Conservation (phyloP, 2,888 invertebrate species). For the Erebia palarica region DNA sequence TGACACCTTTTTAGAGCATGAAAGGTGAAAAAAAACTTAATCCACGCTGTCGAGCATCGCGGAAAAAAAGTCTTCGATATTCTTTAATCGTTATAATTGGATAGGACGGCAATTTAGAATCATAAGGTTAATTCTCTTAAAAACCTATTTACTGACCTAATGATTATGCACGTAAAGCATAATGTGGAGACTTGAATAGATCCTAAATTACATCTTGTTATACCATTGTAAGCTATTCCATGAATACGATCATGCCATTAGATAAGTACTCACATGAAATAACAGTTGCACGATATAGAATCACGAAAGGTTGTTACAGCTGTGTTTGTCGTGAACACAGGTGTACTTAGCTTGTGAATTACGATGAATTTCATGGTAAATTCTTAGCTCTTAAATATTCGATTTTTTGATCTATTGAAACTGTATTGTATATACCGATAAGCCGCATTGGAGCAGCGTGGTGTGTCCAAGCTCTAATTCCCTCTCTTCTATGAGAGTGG, state of each 20-base stretch:
- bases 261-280: neutral
- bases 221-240: constrained; percentile 1
- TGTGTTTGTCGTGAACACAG: neutral
- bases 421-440: neutral
- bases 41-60: too few species aligned
- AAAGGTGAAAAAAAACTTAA: too few species aligned
- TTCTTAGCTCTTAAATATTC: neutral
- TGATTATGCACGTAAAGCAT: neutral
- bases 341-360: neutral
- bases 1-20: too few species aligned
- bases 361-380: neutral
- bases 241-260: constrained; percentile 8
- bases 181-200: constrained; percentile 6
- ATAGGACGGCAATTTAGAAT: too few species aligned
- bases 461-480: too few species aligned
- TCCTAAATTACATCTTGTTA: constrained; percentile 10
- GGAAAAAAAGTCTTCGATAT: too few species aligned
- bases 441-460: neutral
- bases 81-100: too few species aligned
- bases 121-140: neutral
- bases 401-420: neutral
- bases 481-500: too few species aligned
- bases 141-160: neutral
- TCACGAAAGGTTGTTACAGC: neutral
- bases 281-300: neutral